These are phyloP conservation scores for Diabrotica virgifera DNA, from an alignment of 1,140 invertebrate genomes.

Conservation along the genomic window DNA sequence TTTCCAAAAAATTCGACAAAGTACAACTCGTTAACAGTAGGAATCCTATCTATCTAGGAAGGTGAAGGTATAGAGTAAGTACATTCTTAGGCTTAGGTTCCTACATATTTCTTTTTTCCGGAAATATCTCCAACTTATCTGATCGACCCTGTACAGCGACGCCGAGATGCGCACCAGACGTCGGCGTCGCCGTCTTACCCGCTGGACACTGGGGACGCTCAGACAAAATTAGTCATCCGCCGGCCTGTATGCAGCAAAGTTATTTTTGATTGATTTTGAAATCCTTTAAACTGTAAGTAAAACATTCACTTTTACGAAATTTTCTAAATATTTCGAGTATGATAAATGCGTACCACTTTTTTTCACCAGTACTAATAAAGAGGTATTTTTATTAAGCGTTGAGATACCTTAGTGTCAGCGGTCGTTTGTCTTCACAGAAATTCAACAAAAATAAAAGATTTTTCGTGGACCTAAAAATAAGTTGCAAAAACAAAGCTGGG, in stretches of 20 bases:
- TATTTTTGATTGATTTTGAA: slow-evolving; percentile 7
- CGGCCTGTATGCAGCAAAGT: slow-evolving; percentile 29
- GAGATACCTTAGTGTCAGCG: background rate
- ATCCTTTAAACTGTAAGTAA: slow-evolving; percentile 8
- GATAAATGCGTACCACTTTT: too few species aligned
- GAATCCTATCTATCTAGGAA: too few species aligned
- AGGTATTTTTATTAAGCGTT: too few species aligned
- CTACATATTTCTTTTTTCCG: too few species aligned
- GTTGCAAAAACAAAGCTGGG: slow-evolving; percentile 9
- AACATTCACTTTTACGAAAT: background rate
- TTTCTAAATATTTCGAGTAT: too few species aligned
- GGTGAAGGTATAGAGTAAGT: too few species aligned
- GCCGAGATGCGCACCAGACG: slow-evolving; percentile 14
- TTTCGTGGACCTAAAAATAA: slow-evolving; percentile 8
- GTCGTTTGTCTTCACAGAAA: background rate
- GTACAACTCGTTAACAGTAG: too few species aligned
- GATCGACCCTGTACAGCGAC: background rate
- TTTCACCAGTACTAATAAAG: too few species aligned
- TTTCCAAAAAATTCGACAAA: too few species aligned
- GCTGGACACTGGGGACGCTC: slow-evolving; percentile 31
- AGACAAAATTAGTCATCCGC: slow-evolving; percentile 40
- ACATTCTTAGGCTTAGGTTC: too few species aligned
- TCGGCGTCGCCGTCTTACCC: slow-evolving; percentile 26
- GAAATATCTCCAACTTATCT: too few species aligned
- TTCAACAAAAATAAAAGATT: background rate